phyloP scores from a whole-genome alignment of 2,888 invertebrate species.

The Patella ulyssiponensis region DNA sequence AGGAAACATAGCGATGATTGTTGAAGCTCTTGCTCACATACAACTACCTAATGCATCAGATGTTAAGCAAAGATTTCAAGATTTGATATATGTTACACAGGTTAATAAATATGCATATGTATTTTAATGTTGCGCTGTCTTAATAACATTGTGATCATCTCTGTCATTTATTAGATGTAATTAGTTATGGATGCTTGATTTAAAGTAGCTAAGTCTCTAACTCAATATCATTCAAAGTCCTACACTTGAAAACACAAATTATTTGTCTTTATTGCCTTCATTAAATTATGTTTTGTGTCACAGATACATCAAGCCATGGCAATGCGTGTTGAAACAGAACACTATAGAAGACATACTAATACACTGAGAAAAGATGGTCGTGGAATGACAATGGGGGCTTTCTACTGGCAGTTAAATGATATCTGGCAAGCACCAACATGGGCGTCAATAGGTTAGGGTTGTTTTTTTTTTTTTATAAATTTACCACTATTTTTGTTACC shows the following conservation, averaged over 20 bases:
- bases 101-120: slow-evolving; percentile 54
- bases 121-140: too few species aligned
- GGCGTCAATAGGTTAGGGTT: slow-evolving; percentile 73
- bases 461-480: too few species aligned
- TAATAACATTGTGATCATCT: too few species aligned
- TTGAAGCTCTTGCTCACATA: slow-evolving; percentile 75
- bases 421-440: slow-evolving; percentile 98
- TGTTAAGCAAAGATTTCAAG: slow-evolving; percentile 75
- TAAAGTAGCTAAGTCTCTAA: too few species aligned
- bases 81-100: slow-evolving; percentile 88
- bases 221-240: too few species aligned
- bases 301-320: slow-evolving; percentile 86
- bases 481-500: too few species aligned
- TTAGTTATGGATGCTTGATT: too few species aligned
- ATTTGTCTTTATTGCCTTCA: too few species aligned
- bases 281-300: too few species aligned
- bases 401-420: slow-evolving; percentile 98
- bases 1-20: slow-evolving; percentile 53
- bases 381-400: slow-evolving; percentile 92
- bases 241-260: too few species aligned
- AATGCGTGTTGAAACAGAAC: slow-evolving; percentile 86
- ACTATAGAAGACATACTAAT: slow-evolving; percentile 64
- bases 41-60: slow-evolving; percentile 75
- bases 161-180: too few species aligned
- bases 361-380: slow-evolving; percentile 70